Evolutionary conservation across 2,113 vertebrate genomes (phyloP).

Genomic region (Ictalurus furcatus): DNA sequence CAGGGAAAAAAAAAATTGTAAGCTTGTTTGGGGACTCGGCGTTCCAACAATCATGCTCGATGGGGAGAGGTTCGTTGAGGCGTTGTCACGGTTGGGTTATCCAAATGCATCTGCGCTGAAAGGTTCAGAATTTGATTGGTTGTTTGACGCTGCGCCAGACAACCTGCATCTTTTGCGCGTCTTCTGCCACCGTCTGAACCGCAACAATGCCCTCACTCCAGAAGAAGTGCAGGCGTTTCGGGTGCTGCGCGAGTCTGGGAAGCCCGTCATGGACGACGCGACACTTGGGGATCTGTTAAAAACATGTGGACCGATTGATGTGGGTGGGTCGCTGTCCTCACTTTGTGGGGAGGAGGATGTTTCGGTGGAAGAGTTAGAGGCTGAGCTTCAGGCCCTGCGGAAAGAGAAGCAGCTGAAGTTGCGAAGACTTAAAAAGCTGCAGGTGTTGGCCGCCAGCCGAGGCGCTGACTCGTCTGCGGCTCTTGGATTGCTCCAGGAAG

Average conservation of each 20-base stretch:
- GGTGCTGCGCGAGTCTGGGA: constrained; percentile 70
- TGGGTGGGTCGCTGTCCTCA: constrained; percentile 32
- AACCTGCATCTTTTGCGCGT: constrained; percentile 81
- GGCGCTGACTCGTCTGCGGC: constrained; percentile 67
- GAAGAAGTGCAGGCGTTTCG: constrained; percentile 78
- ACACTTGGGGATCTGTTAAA: constrained; percentile 81
- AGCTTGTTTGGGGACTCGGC: constrained; percentile 14
- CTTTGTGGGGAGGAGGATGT: constrained; percentile 68
- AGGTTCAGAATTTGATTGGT: constrained; percentile 92
- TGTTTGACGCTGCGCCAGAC: constrained; percentile 83
- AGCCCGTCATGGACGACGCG: constrained; percentile 79
- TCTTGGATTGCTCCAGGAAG: constrained; percentile 62
- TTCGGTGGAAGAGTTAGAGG: constrained; percentile 73
- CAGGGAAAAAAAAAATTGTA: constrained; percentile 18
- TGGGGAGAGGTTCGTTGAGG: constrained; percentile 86
- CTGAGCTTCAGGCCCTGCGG: constrained; percentile 75
- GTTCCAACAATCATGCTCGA: constrained; percentile 71
- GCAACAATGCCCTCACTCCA: constrained; percentile 71
- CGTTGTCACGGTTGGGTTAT: constrained; percentile 80
- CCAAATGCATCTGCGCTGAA: constrained; percentile 76
- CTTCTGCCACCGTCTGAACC: constrained; percentile 81
- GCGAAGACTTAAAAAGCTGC: constrained; percentile 75
- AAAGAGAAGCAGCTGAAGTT: constrained; percentile 79
- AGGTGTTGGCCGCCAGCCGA: constrained; percentile 69
- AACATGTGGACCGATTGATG: constrained; percentile 66